Base-by-base conservation (phyloP, 2,888 invertebrate genomes). In the Cataglyphis cursor region DNA sequence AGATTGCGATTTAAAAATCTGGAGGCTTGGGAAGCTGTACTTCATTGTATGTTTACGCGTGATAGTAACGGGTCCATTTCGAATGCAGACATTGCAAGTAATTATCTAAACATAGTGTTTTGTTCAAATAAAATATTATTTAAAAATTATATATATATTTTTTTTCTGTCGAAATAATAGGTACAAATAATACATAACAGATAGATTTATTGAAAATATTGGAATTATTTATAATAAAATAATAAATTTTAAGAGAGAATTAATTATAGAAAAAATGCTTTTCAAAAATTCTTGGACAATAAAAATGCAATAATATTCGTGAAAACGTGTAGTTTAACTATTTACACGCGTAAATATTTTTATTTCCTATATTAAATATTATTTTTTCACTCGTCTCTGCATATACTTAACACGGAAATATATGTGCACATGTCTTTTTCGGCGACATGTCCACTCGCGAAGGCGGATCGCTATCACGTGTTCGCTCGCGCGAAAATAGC, bases 381-480 rank as follows among this genome's bases (percentile, higher is more conserved):
- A n/a, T 51, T n/a, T 51, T 41, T 51, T 51, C n/a, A 2, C 51
- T n/a, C n/a, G 51, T 0, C n/a, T n/a, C 51, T 51, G 51, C 51
- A 51, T n/a, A 48, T 48, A 51, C n/a, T 51, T 51, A 51, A 54
- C 18, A 35, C 21, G 35, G n/a, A n/a, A 57, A 41, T 61, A 28
- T 64, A 12, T 24, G 48, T 35, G 18, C 31, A 35, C 31, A 35
- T 18, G 64, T 12, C 8, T 59, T 57, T 78, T 61, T 70, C 28
- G 8, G 70, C 24, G 18, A 68, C 31, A 44, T 44, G 21, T 70
- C 21, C 31, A 35, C 57, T 57, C 54, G 57, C 57, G 57, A 12
- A 78, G 44, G 70, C 59, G 78, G 59, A 70, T 51, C 21, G 31
- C 28, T 44, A 44, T 76, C 76, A 68, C 41, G 21, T 70, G 72